These are phyloP conservation scores for Artemia sinica DNA, from an alignment of 2,888 invertebrate genomes.

Conservation along the genomic window DNA sequence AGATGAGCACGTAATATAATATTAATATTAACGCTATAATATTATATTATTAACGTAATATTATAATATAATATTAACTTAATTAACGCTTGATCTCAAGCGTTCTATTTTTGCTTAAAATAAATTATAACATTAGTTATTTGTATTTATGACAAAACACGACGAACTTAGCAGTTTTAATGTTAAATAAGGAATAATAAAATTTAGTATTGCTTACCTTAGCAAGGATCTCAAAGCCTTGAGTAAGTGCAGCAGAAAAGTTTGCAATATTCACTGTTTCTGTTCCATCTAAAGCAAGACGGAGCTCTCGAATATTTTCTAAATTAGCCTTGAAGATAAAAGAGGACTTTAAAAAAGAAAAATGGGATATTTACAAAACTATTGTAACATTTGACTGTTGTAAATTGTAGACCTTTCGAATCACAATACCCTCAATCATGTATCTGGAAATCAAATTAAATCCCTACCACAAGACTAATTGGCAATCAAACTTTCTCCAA, in stretches of 20 bases:
- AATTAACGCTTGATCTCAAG: no score
- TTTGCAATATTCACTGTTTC: conserved; percentile 63
- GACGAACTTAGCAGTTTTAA: no score
- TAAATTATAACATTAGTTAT: no score
- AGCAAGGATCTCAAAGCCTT: conserved; percentile 63
- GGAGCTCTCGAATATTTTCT: conserved; percentile 64
- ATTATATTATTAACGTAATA: no score
- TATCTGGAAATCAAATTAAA: no score
- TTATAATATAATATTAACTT: no score
- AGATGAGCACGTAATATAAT: no score
- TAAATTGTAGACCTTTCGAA: no score
- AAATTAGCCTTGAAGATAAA: conserved; percentile 50
- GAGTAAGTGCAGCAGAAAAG: conserved; percentile 57
- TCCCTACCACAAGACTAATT: neutral
- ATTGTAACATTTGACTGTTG: no score
- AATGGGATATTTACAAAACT: neutral
- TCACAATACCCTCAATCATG: neutral
- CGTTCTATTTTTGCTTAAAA: no score
- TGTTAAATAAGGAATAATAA: neutral
- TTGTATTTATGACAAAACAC: no score
- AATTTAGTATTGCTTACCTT: conserved; percentile 38
- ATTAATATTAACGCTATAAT: no score
- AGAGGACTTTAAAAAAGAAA: neutral
- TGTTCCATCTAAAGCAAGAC: conserved; percentile 46
- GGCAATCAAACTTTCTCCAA: neutral